Evolutionary conservation across 2,888 invertebrate genomes (phyloP).

Genomic region (Dicyrtoma fusca): DNA sequence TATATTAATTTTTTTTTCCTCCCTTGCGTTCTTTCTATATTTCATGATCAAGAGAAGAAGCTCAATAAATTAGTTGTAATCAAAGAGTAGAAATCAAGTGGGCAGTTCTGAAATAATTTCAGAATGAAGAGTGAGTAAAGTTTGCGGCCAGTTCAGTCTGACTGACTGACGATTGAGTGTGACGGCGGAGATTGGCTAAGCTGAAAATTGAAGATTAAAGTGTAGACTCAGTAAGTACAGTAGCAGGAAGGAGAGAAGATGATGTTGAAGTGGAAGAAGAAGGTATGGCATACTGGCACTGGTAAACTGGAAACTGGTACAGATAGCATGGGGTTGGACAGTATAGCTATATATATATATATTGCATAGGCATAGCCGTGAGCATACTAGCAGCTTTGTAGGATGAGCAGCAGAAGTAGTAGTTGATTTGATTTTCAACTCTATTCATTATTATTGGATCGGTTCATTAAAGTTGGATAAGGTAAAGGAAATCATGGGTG

Average conservation of each 20-base stretch:
- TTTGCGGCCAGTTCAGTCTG: conserved; percentile 4
- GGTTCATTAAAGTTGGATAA: conserved; percentile 35
- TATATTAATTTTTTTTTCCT: not conserved
- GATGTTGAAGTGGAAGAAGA: no score
- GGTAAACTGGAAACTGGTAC: no score
- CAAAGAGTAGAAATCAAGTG: conserved; percentile 35
- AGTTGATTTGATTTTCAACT: conserved; percentile 32
- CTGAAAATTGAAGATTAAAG: not conserved
- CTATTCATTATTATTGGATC: conserved; percentile 32
- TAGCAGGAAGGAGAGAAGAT: not conserved
- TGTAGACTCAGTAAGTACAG: not conserved
- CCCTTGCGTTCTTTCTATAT: not conserved
- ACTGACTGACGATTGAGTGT: conserved; percentile 28
- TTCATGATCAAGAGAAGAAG: conserved; percentile 17
- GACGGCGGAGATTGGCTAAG: conserved; percentile 16
- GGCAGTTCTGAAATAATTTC: conserved; percentile 33
- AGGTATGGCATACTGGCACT: no score
- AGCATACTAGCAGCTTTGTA: no score
- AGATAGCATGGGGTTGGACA: no score
- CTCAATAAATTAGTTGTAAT: conserved; percentile 37
- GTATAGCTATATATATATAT: no score
- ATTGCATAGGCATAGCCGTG: no score
- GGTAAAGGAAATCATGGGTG: conserved; percentile 19
- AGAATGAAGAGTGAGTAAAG: conserved; percentile 22
- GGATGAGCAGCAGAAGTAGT: no score